Base-by-base conservation (phyloP, 1,140 invertebrate species). In the Eupeodes corollae region DNA sequence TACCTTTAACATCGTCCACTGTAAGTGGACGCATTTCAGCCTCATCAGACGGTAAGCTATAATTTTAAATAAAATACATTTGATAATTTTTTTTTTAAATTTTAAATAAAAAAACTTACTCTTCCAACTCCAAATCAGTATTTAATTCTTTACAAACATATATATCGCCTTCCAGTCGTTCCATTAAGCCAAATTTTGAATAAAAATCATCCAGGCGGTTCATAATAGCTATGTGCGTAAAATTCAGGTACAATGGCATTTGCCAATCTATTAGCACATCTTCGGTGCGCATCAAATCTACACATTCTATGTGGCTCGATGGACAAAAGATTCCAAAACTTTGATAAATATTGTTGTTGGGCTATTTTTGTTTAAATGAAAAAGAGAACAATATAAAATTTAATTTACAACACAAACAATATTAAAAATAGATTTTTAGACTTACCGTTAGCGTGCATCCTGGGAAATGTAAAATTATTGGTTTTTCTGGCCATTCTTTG, bases 291-390 rank as follows among this genome's bases (percentile, higher is more conserved):
- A 88, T 58, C 48, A 86, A 63, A 55, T 80, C 73, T 53, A 88
- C 73, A 54, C 76, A 69, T 42, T 87, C 81, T 49, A 84, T 70
- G 49, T 78, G 75, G 59, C 82, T 77, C 53, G 76, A 79, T 26
- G 86, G 85, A 71, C 84, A 88, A 69, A 87, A 88, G 48, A 86
- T 82, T 46, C 82, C 82, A 56, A 88, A 82, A 57, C 84, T 86
- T 66, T 86, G 84, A 72, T 86, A 86, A 48, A 82, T 66, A 68
- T 75, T 73, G 57, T 79, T 80, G 67, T 87, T 82, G 19, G 83
- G 84, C 85, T 88, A 56, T 13, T 75, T 6, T 30, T 44, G 30
- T 35, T 13, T 43, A 16, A 12, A 44, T 6, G 6, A 1, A 18
- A 12, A 46, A 46, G 26, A 12, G 41, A 32, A 39, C 16, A 14